phyloP scores from a whole-genome alignment of 2,113 vertebrate species.

The Tringa solitaria region DNA sequence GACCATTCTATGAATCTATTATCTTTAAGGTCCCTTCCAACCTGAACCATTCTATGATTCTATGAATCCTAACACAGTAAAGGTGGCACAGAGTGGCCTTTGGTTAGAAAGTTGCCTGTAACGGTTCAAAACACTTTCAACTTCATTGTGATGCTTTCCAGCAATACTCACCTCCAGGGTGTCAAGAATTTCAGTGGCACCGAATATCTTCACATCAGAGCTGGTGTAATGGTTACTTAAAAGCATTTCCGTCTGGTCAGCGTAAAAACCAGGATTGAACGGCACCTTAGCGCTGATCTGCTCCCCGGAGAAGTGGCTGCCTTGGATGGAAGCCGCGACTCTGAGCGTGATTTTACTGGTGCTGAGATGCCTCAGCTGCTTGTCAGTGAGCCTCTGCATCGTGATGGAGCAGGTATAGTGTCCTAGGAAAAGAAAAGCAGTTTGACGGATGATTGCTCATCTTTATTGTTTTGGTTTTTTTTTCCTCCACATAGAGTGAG shows the following conservation, averaged over 20 bases:
- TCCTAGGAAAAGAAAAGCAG: constrained; percentile 71
- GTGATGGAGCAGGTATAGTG: constrained; percentile 84
- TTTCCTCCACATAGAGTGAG: accelerated
- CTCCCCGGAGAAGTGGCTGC: constrained; percentile 58
- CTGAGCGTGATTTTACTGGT: constrained; percentile 73
- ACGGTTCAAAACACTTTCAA: neutral
- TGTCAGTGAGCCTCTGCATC: constrained; percentile 79
- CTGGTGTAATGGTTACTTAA: constrained; percentile 82
- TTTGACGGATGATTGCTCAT: neutral
- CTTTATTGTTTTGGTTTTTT: neutral
- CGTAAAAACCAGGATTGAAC: constrained; percentile 84
- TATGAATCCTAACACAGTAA: accelerated
- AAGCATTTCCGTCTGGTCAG: constrained; percentile 84
- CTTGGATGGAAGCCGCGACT: constrained; percentile 76
- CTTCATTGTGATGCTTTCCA: too few relatives aligned
- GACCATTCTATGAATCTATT: too few relatives aligned
- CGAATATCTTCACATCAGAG: constrained; percentile 85
- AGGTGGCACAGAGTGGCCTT: neutral
- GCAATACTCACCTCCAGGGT: constrained; percentile 79
- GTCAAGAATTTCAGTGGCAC: constrained; percentile 76
- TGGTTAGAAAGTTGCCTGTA: neutral
- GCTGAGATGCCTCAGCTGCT: constrained; percentile 82
- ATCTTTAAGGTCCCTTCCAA: too few relatives aligned
- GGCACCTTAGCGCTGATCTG: constrained; percentile 76
- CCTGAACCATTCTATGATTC: too few relatives aligned